phyloP scores from a whole-genome alignment of 2,113 vertebrate genomes.

The Ophiodon elongatus region DNA sequence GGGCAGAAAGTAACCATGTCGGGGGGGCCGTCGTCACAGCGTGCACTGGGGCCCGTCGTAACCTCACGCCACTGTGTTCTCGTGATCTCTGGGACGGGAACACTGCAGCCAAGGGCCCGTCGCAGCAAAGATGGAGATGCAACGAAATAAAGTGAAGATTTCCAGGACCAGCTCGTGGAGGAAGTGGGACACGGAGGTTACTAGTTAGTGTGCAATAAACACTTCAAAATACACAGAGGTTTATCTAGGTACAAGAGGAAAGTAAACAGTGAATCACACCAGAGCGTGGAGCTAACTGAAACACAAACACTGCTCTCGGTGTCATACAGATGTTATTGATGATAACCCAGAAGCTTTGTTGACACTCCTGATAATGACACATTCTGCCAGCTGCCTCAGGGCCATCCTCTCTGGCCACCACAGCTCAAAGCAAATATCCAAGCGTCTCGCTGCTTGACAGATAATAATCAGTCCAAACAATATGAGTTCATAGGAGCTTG shows the following conservation, averaged over 20 bases:
- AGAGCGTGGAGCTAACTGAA: slow-evolving; percentile 38
- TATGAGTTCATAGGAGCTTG: slow-evolving; percentile 40
- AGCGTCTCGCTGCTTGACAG: slow-evolving; percentile 63
- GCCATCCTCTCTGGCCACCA: slow-evolving; percentile 43
- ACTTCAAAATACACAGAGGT: slow-evolving; percentile 41
- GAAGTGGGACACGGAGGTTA: not conserved
- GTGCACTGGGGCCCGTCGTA: no score
- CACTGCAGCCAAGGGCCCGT: not conserved
- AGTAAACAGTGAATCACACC: slow-evolving; percentile 58
- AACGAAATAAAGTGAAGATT: slow-evolving; percentile 1
- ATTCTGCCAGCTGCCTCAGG: slow-evolving; percentile 54
- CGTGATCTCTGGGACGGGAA: not conserved
- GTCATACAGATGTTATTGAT: slow-evolving; percentile 66
- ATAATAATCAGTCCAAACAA: slow-evolving; percentile 67
- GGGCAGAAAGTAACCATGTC: not conserved
- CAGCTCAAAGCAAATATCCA: slow-evolving; percentile 69
- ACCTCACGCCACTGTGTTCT: not conserved
- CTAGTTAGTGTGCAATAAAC: slow-evolving; percentile 43
- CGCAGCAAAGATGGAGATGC: not conserved
- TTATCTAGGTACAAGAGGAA: slow-evolving; percentile 55
- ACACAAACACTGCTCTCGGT: slow-evolving; percentile 41
- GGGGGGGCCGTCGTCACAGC: not conserved
- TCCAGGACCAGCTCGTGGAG: not conserved
- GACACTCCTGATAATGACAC: slow-evolving; percentile 71
- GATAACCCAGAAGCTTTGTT: slow-evolving; percentile 70